Conservation (phyloP, 2,888 invertebrate genomes). For the Drosophila histrio region DNA sequence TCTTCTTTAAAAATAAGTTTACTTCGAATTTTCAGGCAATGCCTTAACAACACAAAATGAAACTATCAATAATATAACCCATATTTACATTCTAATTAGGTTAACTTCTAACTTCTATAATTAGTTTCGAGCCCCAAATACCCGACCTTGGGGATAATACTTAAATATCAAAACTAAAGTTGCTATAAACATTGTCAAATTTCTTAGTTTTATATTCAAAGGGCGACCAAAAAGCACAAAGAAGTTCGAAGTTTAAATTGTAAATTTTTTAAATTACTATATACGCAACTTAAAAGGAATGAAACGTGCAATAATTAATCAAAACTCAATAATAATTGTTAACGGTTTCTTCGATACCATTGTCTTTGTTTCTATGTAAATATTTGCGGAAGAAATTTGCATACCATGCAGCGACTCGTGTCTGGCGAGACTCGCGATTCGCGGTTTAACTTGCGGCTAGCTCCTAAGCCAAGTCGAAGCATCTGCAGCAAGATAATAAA, state of each 20-base stretch:
- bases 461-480: conserved; percentile 10
- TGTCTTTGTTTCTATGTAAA: conserved; percentile 55
- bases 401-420: conserved; percentile 58
- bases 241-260: conserved; percentile 42
- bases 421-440: conserved; percentile 19
- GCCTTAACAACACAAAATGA: too few species aligned
- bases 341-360: conserved; percentile 57
- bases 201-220: not conserved
- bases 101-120: too few species aligned
- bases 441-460: not conserved
- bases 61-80: too few species aligned
- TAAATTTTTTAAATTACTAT: not conserved
- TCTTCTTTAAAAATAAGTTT: not conserved
- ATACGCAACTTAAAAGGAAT: conserved; percentile 8
- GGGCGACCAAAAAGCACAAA: not conserved
- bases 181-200: too few species aligned
- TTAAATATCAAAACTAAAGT: too few species aligned
- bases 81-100: too few species aligned
- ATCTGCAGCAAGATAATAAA: conserved; percentile 57
- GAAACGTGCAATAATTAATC: conserved; percentile 32
- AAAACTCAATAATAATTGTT: conserved; percentile 64
- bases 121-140: not conserved
- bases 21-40: not conserved
- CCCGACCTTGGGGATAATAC: too few species aligned
- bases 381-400: conserved; percentile 77